Percentiles rank a stretch among this genome's conserved stretches.
These are phyloP conservation scores for Coelopa frigida DNA, from an alignment of 1,140 invertebrate species.

Conservation along the genomic window DNA sequence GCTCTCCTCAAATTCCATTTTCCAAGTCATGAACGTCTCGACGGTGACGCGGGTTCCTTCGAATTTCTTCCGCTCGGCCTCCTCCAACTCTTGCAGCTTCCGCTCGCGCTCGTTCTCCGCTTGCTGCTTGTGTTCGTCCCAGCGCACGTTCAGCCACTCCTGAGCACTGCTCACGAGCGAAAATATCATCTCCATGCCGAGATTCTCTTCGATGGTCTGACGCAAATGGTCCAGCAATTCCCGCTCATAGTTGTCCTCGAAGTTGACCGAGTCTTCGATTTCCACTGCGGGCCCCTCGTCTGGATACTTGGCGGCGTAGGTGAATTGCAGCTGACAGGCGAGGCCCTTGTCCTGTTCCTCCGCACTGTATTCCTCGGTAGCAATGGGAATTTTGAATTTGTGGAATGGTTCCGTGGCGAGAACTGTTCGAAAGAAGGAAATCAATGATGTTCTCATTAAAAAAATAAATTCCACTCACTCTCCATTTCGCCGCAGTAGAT, in stretches of 20 bases:
- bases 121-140: constrained; percentile 67
- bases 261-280: constrained; percentile 70
- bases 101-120: constrained; percentile 62
- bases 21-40: constrained; percentile 94
- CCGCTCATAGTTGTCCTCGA: constrained; percentile 63
- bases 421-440: constrained; percentile 51
- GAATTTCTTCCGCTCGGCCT: constrained; percentile 88
- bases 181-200: constrained; percentile 97
- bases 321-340: constrained; percentile 67
- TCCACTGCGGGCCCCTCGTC: constrained; percentile 76
- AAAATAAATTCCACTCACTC: constrained; percentile 52
- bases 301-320: constrained; percentile 80
- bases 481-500: constrained; percentile 89
- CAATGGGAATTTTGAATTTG: constrained; percentile 70
- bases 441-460: not conserved
- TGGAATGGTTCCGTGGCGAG: constrained; percentile 60
- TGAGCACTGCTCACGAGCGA: constrained; percentile 86
- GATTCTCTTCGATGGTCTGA: constrained; percentile 72
- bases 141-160: constrained; percentile 83
- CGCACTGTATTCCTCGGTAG: constrained; percentile 64
- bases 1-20: constrained; percentile 87
- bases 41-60: constrained; percentile 92
- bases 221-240: constrained; percentile 61
- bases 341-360: constrained; percentile 56
- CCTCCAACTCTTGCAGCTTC: constrained; percentile 69